A percentile compares a stretch with the other conserved stretches of the same genome.
Conservation (phyloP, 1,140 invertebrate species). For the Drosophila ananassae region DNA sequence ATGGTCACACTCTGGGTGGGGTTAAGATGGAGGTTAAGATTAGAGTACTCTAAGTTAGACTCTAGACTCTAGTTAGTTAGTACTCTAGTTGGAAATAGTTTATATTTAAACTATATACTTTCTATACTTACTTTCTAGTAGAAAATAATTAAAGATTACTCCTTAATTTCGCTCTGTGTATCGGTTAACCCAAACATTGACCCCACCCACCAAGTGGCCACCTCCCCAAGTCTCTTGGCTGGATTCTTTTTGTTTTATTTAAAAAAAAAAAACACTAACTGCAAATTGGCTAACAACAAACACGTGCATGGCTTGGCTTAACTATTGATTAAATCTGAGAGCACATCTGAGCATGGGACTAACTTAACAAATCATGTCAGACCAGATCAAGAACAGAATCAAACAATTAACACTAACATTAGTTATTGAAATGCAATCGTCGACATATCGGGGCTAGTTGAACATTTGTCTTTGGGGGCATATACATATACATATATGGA, state of each 20-base stretch:
- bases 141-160: not conserved
- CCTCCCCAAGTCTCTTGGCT: constrained; percentile 24
- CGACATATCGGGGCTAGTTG: constrained; percentile 32
- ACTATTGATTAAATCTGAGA: constrained; percentile 22
- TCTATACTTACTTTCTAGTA: no score
- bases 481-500: constrained; percentile 2
- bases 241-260: constrained; percentile 24
- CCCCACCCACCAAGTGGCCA: constrained; percentile 15
- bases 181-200: not conserved
- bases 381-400: constrained; percentile 12
- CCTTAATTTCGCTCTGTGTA: constrained; percentile 10
- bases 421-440: constrained; percentile 45
- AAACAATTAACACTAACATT: constrained; percentile 25
- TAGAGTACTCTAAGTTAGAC: no score
- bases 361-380: constrained; percentile 13
- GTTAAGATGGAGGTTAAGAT: no score
- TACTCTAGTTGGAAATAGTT: no score
- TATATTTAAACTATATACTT: no score
- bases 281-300: constrained; percentile 54
- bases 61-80: no score
- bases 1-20: not conserved
- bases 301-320: constrained; percentile 47
- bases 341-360: constrained; percentile 11
- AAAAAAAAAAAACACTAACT: constrained; percentile 31
- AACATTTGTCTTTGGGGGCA: constrained; percentile 44